Evolutionary conservation across 2,888 invertebrate genomes (phyloP).

Genomic region (Heliconius ethilla): DNA sequence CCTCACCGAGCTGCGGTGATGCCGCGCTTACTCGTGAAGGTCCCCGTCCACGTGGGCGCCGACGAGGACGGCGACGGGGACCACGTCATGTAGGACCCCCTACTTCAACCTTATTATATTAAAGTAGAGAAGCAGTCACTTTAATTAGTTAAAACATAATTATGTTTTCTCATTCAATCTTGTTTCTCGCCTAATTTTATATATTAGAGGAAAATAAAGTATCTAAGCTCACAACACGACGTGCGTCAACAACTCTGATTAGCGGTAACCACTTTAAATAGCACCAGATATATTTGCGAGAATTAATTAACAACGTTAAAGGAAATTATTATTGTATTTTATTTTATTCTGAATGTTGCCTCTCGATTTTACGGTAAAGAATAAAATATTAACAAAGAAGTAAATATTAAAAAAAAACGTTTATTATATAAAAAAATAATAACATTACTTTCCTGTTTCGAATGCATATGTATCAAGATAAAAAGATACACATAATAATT

Average conservation of each 20-base stretch:
- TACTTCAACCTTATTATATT: too few relatives aligned
- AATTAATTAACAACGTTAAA: conserved; percentile 8
- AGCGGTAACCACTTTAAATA: conserved; percentile 32
- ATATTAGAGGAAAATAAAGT: conserved; percentile 11
- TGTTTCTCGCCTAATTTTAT: neutral
- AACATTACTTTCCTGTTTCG: neutral
- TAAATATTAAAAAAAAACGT: neutral
- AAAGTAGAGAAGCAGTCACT: too few relatives aligned
- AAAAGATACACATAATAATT: neutral
- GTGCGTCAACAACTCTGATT: conserved; percentile 29
- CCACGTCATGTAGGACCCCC: too few relatives aligned
- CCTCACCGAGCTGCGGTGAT: neutral
- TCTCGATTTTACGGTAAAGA: neutral
- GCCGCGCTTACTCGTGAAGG: conserved; percentile 11
- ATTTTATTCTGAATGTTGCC: neutral
- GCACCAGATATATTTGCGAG: conserved; percentile 7
- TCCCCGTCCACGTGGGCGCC: conserved; percentile 7
- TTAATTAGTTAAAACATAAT: too few relatives aligned
- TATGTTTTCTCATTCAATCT: too few relatives aligned
- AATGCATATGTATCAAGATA: neutral
- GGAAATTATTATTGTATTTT: neutral
- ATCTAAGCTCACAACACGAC: neutral
- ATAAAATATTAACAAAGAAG: neutral
- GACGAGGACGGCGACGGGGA: neutral
- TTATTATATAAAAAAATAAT: too few relatives aligned